Evolutionary conservation across 64 coral and sea anemone genomes (phyloP).

Genomic region (Porites lutea): DNA sequence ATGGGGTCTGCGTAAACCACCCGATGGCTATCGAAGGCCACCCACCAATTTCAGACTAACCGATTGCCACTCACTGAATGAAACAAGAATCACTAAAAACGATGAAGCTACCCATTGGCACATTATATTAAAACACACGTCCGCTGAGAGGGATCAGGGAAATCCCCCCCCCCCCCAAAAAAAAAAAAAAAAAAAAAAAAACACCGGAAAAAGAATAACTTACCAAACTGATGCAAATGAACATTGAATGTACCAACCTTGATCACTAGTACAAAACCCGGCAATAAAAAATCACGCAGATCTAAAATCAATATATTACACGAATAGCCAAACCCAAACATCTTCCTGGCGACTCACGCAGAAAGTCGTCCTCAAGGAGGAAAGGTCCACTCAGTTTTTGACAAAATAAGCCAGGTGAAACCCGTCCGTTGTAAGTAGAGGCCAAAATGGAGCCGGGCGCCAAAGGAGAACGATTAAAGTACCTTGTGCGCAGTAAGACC

Average conservation of each 20-base stretch:
- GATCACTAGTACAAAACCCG: slow-evolving; percentile 43
- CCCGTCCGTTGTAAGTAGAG: background rate
- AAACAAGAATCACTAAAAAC: background rate
- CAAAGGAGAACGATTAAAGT: slow-evolving; percentile 1
- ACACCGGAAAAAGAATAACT: background rate
- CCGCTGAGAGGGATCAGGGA: background rate
- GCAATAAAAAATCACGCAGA: slow-evolving; percentile 29
- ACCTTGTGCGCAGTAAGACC: background rate
- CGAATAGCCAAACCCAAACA: slow-evolving; percentile 50
- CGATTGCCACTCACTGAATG: background rate
- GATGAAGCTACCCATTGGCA: background rate
- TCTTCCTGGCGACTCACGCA: slow-evolving; percentile 49
- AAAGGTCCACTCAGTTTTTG: background rate
- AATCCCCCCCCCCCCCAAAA: no score
- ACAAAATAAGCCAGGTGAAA: slow-evolving; percentile 17
- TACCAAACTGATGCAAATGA: background rate
- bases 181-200: no score
- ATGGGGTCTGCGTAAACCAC: background rate
- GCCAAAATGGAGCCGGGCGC: slow-evolving; percentile 22
- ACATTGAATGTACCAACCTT: background rate
- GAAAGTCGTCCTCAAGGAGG: slow-evolving; percentile 30
- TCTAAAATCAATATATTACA: slow-evolving; percentile 59
- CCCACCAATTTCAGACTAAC: background rate
- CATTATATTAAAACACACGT: background rate
- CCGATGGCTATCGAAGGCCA: background rate